These are phyloP conservation scores for Nothobranchius kuhntae DNA, from an alignment of 2,113 vertebrate genomes.

Conservation along the genomic window DNA sequence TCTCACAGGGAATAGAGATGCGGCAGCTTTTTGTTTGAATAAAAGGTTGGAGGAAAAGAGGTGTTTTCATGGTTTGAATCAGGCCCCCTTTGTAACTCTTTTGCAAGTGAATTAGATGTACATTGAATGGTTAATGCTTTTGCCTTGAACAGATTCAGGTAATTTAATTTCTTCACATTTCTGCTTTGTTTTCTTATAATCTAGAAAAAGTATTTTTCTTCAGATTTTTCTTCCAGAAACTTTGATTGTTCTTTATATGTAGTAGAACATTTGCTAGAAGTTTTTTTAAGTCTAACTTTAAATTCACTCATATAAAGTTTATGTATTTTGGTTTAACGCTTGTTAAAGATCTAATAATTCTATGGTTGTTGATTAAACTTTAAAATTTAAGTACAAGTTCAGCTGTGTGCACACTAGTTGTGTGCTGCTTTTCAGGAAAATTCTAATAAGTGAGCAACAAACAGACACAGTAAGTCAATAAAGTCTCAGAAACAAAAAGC, in stretches of 20 bases:
- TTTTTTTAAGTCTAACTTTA: too few species aligned
- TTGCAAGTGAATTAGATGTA: slow-evolving; percentile 69
- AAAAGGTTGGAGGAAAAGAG: slow-evolving; percentile 61
- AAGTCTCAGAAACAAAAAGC: slow-evolving; percentile 25
- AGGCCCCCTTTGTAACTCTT: slow-evolving; percentile 58
- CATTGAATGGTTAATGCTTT: slow-evolving; percentile 49
- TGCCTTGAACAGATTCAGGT: slow-evolving; percentile 48
- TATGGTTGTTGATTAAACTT: too few species aligned
- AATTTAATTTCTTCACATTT: slow-evolving; percentile 53
- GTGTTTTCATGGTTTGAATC: slow-evolving; percentile 72
- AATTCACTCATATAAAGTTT: too few species aligned
- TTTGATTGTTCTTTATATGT: too few species aligned
- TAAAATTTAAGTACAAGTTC: neutral
- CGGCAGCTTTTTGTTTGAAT: slow-evolving; percentile 64
- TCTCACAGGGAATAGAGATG: slow-evolving; percentile 56
- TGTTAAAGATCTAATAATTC: too few species aligned
- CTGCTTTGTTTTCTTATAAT: slow-evolving; percentile 19
- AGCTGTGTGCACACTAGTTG: neutral
- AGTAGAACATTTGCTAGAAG: too few species aligned
- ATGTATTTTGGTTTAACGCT: too few species aligned
- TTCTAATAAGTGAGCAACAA: slow-evolving; percentile 25
- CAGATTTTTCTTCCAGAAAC: too few species aligned
- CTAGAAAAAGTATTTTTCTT: too few species aligned
- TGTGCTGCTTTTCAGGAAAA: slow-evolving; percentile 16
- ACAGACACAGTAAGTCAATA: neutral